phyloP scores from a whole-genome alignment of 2,113 vertebrate species.

The human region GRCh38 chr14:89803001-89803500 shows the following conservation, averaged over 20 bases:
- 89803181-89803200: neutral
- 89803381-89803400: neutral
- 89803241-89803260: neutral
- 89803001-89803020: accelerated
- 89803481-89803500: neutral
- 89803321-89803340: neutral
- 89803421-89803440: neutral
- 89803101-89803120: neutral
- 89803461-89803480: conserved; percentile 44
- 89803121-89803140: neutral
- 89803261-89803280: neutral
- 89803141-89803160: neutral
- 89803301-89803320: neutral
- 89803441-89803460: conserved; percentile 36
- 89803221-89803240: conserved; percentile 6
- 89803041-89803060: neutral
- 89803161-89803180: neutral
- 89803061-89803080: neutral
- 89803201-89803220: neutral
- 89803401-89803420: conserved; percentile 34
- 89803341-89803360: neutral
- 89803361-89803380: neutral
- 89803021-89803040: neutral
- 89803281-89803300: neutral
- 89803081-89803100: neutral